Evolutionary conservation across 53 echinoderm and acorn worm species (phyloP).

Genomic region (Actinopyga echinites): DNA sequence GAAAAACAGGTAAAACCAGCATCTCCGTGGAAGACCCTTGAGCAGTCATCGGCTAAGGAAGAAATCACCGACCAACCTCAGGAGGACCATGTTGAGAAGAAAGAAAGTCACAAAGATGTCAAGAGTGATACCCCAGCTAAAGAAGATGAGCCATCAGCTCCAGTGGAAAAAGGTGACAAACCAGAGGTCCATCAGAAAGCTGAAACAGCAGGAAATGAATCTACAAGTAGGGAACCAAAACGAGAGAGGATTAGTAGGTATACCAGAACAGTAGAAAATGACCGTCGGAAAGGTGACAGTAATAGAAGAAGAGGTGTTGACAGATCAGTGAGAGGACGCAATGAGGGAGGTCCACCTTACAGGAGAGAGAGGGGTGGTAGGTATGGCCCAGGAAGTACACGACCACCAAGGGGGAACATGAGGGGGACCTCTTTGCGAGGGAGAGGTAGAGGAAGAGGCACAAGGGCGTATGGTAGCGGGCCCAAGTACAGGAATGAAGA

Average conservation of each 20-base stretch:
- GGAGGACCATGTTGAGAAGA: constrained; percentile 37
- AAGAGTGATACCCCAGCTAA: not conserved
- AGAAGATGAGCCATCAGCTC: not conserved
- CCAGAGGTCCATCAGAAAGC: not conserved
- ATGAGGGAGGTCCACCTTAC: constrained; percentile 46
- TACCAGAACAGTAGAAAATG: constrained; percentile 16
- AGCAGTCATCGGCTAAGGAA: not conserved
- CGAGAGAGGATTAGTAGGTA: constrained; percentile 37
- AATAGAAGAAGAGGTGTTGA: constrained; percentile 47
- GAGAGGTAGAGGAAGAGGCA: constrained; percentile 79
- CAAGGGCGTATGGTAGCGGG: constrained; percentile 41
- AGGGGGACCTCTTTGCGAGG: constrained; percentile 56
- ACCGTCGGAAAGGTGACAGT: constrained; percentile 41
- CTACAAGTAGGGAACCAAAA: constrained; percentile 12
- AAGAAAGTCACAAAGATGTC: not conserved
- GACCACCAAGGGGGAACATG: constrained; percentile 17
- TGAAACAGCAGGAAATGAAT: not conserved
- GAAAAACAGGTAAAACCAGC: constrained; percentile 54
- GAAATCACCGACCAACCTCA: constrained; percentile 22
- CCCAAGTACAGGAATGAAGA: constrained; percentile 48
- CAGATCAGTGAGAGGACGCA: constrained; percentile 23
- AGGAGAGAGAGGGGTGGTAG: constrained; percentile 60
- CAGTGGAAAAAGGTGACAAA: not conserved
- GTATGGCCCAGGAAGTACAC: constrained; percentile 54
- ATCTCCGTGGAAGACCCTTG: constrained; percentile 28